These are phyloP conservation scores for Sycophila sp. DNA, from an alignment of 1,140 invertebrate species.

Conservation along the genomic window DNA sequence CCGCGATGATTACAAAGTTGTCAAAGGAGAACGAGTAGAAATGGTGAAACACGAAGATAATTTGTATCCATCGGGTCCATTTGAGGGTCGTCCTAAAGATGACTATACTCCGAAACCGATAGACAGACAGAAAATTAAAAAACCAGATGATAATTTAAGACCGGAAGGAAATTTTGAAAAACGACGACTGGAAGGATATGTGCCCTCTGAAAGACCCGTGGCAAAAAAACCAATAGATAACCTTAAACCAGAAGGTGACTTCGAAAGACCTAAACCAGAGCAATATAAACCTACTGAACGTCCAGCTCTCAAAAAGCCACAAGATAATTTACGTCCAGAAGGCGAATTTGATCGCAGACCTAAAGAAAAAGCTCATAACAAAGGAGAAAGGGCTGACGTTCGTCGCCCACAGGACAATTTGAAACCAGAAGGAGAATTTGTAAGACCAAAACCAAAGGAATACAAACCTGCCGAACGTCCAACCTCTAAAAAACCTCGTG, in stretches of 20 bases:
- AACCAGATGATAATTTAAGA: constrained; percentile 68
- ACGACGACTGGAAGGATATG: constrained; percentile 64
- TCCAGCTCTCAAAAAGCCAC: constrained; percentile 61
- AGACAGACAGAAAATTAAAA: constrained; percentile 57
- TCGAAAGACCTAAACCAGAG: constrained; percentile 57
- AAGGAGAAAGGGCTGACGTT: constrained; percentile 65
- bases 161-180: constrained; percentile 71
- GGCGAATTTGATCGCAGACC: constrained; percentile 50
- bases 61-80: constrained; percentile 71
- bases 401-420: constrained; percentile 70
- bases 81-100: constrained; percentile 58
- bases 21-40: constrained; percentile 71
- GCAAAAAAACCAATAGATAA: constrained; percentile 62
- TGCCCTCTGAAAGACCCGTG: constrained; percentile 70
- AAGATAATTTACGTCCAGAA: constrained; percentile 70
- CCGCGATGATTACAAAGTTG: constrained; percentile 68
- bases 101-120: constrained; percentile 44
- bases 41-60: constrained; percentile 72
- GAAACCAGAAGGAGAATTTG: constrained; percentile 70
- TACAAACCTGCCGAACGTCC: constrained; percentile 66
- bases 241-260: constrained; percentile 63
- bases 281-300: constrained; percentile 48
- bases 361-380: constrained; percentile 65
- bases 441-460: constrained; percentile 56
- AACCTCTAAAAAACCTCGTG: constrained; percentile 68